These are phyloP conservation scores for Steatornis caripensis DNA, from an alignment of 2,113 vertebrate genomes.

Conservation along the genomic window DNA sequence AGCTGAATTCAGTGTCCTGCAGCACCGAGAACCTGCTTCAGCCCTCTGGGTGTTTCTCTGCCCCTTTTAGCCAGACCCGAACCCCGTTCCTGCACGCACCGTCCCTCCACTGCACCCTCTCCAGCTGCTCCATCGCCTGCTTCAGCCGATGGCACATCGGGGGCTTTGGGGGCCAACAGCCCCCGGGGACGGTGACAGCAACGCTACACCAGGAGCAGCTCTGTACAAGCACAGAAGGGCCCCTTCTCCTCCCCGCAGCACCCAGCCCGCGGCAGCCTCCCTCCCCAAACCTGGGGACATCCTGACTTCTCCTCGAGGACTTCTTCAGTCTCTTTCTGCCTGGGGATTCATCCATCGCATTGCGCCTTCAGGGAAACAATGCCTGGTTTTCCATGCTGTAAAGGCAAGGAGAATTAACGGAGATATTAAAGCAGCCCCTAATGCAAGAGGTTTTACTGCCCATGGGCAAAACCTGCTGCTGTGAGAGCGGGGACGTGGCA, in stretches of 20 bases:
- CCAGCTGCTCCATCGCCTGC: not conserved
- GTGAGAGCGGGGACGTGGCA: not conserved
- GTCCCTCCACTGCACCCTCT: not conserved
- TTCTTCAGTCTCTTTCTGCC: not conserved
- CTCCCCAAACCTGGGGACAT: not conserved
- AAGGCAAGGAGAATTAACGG: not conserved
- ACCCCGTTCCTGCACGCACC: rapidly evolving
- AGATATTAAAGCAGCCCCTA: not conserved
- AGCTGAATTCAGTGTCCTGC: not conserved
- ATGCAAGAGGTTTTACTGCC: not conserved
- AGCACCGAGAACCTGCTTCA: not conserved
- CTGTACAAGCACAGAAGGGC: too few relatives aligned
- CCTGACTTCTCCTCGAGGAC: not conserved
- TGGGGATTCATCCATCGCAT: not conserved
- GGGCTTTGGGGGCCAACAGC: not conserved
- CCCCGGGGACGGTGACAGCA: rapidly evolving
- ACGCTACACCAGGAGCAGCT: not conserved
- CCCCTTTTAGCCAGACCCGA: not conserved
- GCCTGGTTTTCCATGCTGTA: not conserved
- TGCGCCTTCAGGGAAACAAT: not conserved
- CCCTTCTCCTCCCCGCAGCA: not conserved
- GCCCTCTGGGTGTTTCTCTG: not conserved
- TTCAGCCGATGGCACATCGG: not conserved
- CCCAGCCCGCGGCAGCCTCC: not conserved
- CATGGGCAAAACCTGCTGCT: rapidly evolving